Evolutionary conservation across 2,113 vertebrate genomes (phyloP).

Genomic region (Pao palembangensis): DNA sequence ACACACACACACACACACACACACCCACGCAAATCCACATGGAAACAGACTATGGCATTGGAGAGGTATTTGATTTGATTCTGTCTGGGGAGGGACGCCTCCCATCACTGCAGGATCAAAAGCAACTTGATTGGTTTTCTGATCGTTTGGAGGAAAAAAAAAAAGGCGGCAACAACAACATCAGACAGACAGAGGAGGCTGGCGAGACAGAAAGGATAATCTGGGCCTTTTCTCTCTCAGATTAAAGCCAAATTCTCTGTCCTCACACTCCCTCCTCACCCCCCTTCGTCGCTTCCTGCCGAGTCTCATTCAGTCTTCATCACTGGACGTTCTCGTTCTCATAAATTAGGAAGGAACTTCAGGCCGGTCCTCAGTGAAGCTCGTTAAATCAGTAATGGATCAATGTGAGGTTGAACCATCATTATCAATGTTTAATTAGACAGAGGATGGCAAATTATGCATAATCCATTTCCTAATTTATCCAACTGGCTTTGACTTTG

Average conservation of each 20-base stretch:
- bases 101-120: constrained; percentile 19
- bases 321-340: constrained; percentile 3
- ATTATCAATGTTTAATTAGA: constrained; percentile 12
- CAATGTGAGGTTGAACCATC: background rate
- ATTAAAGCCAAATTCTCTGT: constrained; percentile 15
- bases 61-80: constrained; percentile 52
- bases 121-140: constrained; percentile 49
- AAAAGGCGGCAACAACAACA: background rate
- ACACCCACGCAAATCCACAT: constrained; percentile 5
- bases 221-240: constrained; percentile 9
- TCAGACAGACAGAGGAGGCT: background rate
- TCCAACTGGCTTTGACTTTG: no score
- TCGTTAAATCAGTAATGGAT: background rate
- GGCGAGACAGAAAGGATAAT: background rate
- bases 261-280: background rate
- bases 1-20: constrained; percentile 5
- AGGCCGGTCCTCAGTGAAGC: background rate
- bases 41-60: constrained; percentile 31
- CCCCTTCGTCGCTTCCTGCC: background rate
- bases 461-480: background rate
- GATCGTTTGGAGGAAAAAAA: constrained; percentile 7
- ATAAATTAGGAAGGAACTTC: constrained; percentile 26
- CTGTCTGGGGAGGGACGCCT: constrained; percentile 32
- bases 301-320: constrained; percentile 10
- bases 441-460: constrained; percentile 12